phyloP scores from a whole-genome alignment of 2,113 vertebrate genomes.

The Lathamus discolor region DNA sequence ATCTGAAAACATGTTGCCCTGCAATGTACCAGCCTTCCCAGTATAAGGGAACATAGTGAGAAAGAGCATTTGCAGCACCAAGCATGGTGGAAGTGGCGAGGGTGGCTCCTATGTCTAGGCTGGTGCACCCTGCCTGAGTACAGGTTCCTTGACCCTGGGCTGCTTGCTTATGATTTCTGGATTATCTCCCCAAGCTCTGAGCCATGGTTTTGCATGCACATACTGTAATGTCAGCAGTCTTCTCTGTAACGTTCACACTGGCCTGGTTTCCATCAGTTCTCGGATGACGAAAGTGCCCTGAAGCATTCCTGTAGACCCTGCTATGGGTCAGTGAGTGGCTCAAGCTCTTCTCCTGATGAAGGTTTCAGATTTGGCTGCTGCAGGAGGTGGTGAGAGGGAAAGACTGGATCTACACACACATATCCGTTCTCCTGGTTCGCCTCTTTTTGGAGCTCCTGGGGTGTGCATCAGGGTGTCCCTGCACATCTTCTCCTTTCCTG shows the following conservation, averaged over 20 bases:
- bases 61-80: not conserved
- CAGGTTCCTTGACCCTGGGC: not conserved
- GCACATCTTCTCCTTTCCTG: not conserved
- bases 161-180: not conserved
- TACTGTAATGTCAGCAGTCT: not conserved
- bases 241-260: not conserved
- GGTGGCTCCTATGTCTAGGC: not conserved
- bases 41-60: not conserved
- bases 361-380: not conserved
- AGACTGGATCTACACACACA: not conserved
- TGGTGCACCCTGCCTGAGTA: not conserved
- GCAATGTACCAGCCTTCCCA: not conserved
- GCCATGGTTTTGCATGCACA: not conserved
- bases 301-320: not conserved
- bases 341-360: not conserved
- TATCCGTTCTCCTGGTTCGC: not conserved
- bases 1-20: not conserved
- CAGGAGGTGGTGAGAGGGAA: not conserved
- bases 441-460: not conserved
- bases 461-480: not conserved
- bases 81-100: not conserved
- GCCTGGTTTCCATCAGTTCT: not conserved
- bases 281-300: not conserved
- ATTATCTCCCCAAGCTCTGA: not conserved
- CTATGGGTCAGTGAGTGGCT: rapidly evolving